Evolutionary conservation across 2,888 invertebrate genomes (phyloP), one percentile per base, ranked within the genome.

Genomic region (Hypselothyrea guttata): DNA sequence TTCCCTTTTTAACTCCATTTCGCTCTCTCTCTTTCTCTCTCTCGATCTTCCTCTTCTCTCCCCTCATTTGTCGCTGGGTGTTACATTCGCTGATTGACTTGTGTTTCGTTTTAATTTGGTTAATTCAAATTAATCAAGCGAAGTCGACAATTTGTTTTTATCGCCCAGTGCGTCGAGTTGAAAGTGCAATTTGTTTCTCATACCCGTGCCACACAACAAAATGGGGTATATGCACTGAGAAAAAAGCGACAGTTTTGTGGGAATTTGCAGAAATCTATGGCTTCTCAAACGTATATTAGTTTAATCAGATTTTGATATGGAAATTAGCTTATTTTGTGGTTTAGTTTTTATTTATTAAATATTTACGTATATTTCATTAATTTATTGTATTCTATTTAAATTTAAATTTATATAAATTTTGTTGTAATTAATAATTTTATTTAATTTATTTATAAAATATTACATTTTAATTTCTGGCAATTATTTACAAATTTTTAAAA

Each of bases 121-220:
- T 88, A 88, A 88, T 88, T 88, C 88, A 88, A 88, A 88, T 88
- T 88, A 88, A 88, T 88, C 86, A 88, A 88, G 87, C 79, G 82
- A 83, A 81, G 88, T 87, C 84, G 79, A 71, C 73, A 76, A 87
- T 34, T 12, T 13, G 54, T 18, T 59, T 55, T 61, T 49, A 67
- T 62, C 52, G 49, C 65, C 35, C 45, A 33, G 31, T 52, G 57
- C 40, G 41, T 38, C 38, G 22, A 11, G 35, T 35, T 44, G 53
- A n/a, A 18, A 64, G 34, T 61, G 69, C 69, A 66, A 65, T 22
- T 64, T 66, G 49, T 51, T 63, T 53, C 44, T 2, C 11, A 66
- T 65, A 59, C 47, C 51, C 38, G 8, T 4, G 8, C 0, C 12
- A 3, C 0, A 1, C 0, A 7, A 0, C 0, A 0, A 7, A 13